Evolutionary conservation across 2,113 vertebrate species (phyloP).

Genomic region (Dasypus novemcinctus): DNA sequence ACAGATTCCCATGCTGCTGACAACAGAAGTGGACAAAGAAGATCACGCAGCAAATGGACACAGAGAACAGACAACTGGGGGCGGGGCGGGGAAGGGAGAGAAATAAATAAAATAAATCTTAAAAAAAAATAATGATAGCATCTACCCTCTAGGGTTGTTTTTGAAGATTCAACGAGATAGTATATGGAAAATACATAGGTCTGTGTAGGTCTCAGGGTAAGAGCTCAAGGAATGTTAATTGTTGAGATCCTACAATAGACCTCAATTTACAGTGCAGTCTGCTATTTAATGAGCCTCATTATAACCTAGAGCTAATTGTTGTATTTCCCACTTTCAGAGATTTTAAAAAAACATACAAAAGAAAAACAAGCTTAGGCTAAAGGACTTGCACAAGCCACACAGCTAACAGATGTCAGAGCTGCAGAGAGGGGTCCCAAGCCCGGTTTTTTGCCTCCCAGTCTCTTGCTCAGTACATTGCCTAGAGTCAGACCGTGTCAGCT

Average conservation of each 20-base stretch:
- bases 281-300: background rate
- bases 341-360: background rate
- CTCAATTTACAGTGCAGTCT: background rate
- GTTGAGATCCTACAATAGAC: background rate
- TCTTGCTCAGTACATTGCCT: background rate
- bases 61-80: no score
- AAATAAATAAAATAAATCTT: no score
- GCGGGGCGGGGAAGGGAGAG: no score
- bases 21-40: no score
- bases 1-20: no score
- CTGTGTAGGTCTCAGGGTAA: background rate
- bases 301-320: background rate
- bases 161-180: background rate
- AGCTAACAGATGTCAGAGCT: background rate
- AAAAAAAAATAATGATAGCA: background rate
- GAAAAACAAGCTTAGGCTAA: background rate
- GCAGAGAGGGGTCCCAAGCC: background rate
- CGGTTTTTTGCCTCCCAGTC: background rate
- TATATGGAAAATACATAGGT: background rate
- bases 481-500: background rate
- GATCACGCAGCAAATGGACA: no score
- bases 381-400: background rate
- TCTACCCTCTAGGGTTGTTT: background rate
- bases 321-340: background rate
- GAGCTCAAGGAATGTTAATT: background rate